These are phyloP conservation scores for Pherbina coryleti DNA, from an alignment of 2,888 invertebrate species.

Conservation along the genomic window DNA sequence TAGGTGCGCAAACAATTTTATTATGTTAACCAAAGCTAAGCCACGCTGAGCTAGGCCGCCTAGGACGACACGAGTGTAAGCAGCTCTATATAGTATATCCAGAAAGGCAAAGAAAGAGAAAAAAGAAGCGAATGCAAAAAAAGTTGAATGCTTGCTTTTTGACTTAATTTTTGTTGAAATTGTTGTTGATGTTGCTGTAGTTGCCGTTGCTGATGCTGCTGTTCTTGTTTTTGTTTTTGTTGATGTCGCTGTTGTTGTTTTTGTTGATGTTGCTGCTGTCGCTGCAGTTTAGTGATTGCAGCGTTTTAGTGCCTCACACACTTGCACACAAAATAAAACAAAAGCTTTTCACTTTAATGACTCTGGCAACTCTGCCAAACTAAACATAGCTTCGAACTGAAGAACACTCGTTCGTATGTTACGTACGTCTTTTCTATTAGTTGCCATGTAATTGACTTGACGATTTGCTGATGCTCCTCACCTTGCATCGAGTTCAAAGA, in stretches of 20 bases:
- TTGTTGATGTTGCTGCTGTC: not conserved
- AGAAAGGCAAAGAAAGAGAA: too few relatives aligned
- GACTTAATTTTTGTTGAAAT: too few relatives aligned
- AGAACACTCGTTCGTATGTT: not conserved
- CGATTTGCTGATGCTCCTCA: not conserved
- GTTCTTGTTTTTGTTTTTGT: too few relatives aligned
- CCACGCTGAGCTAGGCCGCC: too few relatives aligned
- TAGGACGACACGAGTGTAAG: too few relatives aligned
- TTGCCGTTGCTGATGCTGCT: too few relatives aligned
- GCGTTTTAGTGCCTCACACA: not conserved
- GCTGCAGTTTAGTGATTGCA: not conserved
- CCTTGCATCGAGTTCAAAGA: not conserved
- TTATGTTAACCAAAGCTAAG: not conserved
- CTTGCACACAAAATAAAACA: not conserved
- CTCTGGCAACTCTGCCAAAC: not conserved
- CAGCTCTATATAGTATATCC: too few relatives aligned
- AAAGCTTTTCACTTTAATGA: not conserved
- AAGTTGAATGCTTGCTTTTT: too few relatives aligned
- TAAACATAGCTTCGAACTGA: not conserved
- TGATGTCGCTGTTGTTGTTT: too few relatives aligned
- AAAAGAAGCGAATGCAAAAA: too few relatives aligned
- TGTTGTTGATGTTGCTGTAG: too few relatives aligned
- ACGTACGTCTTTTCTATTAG: not conserved
- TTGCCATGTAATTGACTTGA: constrained; percentile 1
- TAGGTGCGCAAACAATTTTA: constrained; percentile 16